These are phyloP conservation scores for Lobophora halterata DNA, from an alignment of 2,888 invertebrate species.

Conservation along the genomic window DNA sequence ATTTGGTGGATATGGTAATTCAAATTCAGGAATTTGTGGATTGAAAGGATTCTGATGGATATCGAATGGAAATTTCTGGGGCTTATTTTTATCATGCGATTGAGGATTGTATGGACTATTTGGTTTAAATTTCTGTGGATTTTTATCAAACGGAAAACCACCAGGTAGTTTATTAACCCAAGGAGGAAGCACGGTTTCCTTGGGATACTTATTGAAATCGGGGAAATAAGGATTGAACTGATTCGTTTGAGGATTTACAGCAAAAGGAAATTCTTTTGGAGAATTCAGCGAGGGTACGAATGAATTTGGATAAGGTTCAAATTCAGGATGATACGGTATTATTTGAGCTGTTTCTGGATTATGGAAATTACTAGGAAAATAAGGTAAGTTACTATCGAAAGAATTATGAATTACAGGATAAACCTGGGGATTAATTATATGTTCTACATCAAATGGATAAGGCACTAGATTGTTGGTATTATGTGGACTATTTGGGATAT, in stretches of 20 bases:
- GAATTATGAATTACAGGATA: no score
- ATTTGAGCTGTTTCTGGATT: neutral
- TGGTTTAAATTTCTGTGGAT: neutral
- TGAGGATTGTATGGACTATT: neutral
- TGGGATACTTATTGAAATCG: neutral
- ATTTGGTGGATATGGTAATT: no score
- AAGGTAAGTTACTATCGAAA: no score
- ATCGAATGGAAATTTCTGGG: neutral
- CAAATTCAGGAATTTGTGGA: no score
- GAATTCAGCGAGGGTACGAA: neutral
- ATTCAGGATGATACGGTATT: neutral
- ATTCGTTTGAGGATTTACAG: neutral
- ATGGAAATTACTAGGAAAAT: no score
- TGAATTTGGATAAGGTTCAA: neutral
- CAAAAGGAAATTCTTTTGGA: constrained; percentile 1
- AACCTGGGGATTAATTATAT: no score
- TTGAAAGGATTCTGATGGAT: neutral
- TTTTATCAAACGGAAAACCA: neutral
- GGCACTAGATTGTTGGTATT: no score
- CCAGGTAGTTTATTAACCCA: neutral
- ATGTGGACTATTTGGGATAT: no score
- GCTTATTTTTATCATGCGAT: no score
- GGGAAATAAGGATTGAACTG: constrained; percentile 1
- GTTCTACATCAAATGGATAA: no score
- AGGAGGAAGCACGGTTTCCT: neutral